Base-by-base conservation (phyloP, 2,888 invertebrate genomes). In the Serrognathus titanus region DNA sequence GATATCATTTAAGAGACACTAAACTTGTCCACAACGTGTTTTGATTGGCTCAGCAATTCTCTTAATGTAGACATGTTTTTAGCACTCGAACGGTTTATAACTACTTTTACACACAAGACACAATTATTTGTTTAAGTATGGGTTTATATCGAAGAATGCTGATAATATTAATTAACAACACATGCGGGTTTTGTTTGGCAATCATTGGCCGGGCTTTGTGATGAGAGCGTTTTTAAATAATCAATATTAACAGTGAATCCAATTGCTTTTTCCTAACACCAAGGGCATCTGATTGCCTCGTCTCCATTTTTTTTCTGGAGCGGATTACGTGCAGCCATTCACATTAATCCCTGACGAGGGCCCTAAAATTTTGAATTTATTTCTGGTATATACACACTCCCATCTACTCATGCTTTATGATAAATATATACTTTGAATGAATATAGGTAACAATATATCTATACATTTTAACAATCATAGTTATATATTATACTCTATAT, bases 311-410 rank as follows among this genome's bases (percentile, higher is more conserved):
- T 51, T 50, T 55, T 31, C 24, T 56, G 66, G 75, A 74, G 60
- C 71, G 79, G 81, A 78, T 81, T 80, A 78, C 75, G 82, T 82
- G 83, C 84, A 84, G 84, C 84, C 84, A 84, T 83, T 83, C 83
- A 83, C 81, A 78, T 74, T 79, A 82, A 79, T 79, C 80, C 76
- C 67, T 64, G 63, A 75, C 75, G 78, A 79, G 75, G 80, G 77
- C 76, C 76, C 77, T 73, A 24, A 36, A 58, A 48, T 40, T 48
- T 35, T 48, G 48, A 59, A 63, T 57, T 57, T 51, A 68, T 69
- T 70, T 73, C 68, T 57, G 64, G 66, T 50, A 55, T 60, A 63
- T 53, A 59, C 41, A 62, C 64, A 66, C 70, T 71, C 68, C 69
- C 68, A 72, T 70, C 71, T 46, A n/a, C 53, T 61, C 40, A 49